Conservation (phyloP, 2,113 vertebrate genomes). For the Triplophysa tibetana region DNA sequence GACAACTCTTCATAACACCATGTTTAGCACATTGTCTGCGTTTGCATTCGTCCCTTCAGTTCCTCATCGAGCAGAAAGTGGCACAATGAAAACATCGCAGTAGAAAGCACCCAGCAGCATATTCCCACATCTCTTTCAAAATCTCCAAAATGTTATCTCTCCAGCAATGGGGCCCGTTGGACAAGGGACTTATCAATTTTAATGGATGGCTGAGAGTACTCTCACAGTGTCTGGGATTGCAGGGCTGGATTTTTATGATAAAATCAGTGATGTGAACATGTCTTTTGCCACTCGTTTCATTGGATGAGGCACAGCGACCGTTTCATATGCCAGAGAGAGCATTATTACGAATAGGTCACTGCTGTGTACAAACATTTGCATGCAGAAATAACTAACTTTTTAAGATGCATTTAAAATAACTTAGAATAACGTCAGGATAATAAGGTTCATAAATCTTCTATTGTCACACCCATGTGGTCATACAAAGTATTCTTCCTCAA, state of each 20-base stretch:
- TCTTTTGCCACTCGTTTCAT: slow-evolving; percentile 10
- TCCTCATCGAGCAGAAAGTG: slow-evolving; percentile 22
- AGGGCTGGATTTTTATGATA: slow-evolving; percentile 23
- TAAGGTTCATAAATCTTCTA: no score
- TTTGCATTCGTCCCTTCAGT: slow-evolving; percentile 35
- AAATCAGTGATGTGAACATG: slow-evolving; percentile 18
- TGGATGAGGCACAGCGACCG: slow-evolving; percentile 15
- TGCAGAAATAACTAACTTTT: no score
- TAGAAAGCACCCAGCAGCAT: slow-evolving; percentile 9
- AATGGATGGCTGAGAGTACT: slow-evolving; percentile 35
- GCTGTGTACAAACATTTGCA: not conserved
- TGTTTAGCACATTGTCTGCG: slow-evolving; percentile 29
- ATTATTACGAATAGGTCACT: slow-evolving; percentile 9
- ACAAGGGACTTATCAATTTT: slow-evolving; percentile 35
- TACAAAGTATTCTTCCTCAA: no score
- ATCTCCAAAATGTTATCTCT: slow-evolving; percentile 27
- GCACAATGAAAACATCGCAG: slow-evolving; percentile 25
- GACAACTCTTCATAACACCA: slow-evolving; percentile 28
- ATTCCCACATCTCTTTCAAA: slow-evolving; percentile 26
- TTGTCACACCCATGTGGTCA: no score
- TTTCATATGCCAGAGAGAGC: slow-evolving; percentile 18
- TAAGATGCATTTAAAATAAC: no score
- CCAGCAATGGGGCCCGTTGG: slow-evolving; percentile 26
- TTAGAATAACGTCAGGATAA: no score
- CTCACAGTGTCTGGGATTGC: slow-evolving; percentile 6